phyloP scores from a whole-genome alignment of 2,113 vertebrate genomes.

The Bungarus multicinctus region DNA sequence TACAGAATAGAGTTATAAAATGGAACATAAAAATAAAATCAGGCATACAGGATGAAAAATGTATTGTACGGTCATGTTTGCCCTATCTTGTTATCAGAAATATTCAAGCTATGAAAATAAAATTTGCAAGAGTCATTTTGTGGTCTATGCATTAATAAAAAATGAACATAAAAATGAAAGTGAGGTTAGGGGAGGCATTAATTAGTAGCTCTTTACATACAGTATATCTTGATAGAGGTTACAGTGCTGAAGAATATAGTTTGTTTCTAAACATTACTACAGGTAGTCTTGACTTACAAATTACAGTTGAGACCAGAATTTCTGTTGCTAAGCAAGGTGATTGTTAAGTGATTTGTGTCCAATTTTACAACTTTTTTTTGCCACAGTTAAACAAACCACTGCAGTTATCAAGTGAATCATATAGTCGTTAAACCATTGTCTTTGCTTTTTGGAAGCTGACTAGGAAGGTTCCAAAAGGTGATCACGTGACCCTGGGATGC shows the following conservation, averaged over 20 bases:
- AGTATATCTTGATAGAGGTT: not conserved
- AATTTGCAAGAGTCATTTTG: not conserved
- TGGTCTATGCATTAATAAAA: not conserved
- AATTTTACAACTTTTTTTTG: not conserved
- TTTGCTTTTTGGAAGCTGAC: not conserved
- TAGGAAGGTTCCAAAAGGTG: not conserved
- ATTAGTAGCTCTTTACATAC: not conserved
- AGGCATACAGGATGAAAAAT: not conserved
- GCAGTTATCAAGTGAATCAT: not conserved
- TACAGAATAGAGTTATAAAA: not conserved
- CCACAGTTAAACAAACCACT: not conserved
- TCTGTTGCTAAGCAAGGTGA: not conserved
- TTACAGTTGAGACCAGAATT: not conserved
- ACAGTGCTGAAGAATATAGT: not conserved
- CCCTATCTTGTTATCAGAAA: not conserved
- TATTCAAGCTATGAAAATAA: not conserved
- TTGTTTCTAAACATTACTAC: not conserved
- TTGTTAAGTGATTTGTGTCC: not conserved
- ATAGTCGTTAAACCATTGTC: not conserved
- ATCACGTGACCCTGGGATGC: no score
- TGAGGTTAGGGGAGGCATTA: not conserved
- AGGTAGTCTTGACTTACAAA: not conserved
- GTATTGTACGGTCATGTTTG: not conserved
- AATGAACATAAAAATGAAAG: not conserved
- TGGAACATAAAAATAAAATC: not conserved